phyloP scores from a whole-genome alignment of 2,888 invertebrate species.

The Exocentrus adspersus region DNA sequence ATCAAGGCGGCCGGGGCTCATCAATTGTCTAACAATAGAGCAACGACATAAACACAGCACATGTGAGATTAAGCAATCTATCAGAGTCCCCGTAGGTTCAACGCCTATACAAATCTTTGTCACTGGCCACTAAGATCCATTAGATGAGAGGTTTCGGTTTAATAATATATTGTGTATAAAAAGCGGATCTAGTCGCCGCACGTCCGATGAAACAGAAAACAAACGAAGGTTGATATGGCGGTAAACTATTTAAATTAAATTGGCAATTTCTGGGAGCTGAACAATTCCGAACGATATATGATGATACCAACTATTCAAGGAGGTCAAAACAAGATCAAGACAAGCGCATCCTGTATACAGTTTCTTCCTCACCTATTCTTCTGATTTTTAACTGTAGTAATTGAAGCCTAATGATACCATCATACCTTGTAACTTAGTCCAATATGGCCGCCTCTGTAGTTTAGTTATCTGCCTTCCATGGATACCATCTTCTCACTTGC shows the following conservation, averaged over 20 bases:
- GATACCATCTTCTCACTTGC: too few relatives aligned
- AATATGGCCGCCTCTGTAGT: too few relatives aligned
- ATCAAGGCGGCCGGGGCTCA: constrained; percentile 55
- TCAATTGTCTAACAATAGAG: constrained; percentile 57
- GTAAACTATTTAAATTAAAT: too few relatives aligned
- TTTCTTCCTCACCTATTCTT: too few relatives aligned
- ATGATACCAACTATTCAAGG: too few relatives aligned
- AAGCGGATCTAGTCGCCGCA: constrained; percentile 24
- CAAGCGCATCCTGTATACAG: too few relatives aligned
- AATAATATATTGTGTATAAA: constrained; percentile 17
- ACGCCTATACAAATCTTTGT: constrained; percentile 47
- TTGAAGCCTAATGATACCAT: too few relatives aligned
- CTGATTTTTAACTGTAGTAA: too few relatives aligned
- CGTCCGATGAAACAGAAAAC: constrained; percentile 33
- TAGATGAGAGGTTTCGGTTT: constrained; percentile 25
- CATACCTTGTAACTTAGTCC: too few relatives aligned
- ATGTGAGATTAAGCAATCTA: constrained; percentile 50
- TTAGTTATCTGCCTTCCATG: too few relatives aligned
- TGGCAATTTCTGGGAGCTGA: not conserved
- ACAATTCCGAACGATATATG: too few relatives aligned
- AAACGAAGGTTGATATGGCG: not conserved
- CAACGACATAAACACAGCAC: constrained; percentile 53
- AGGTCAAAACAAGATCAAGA: too few relatives aligned
- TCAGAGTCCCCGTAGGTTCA: constrained; percentile 45
- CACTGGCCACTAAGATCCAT: constrained; percentile 45